A percentile compares a stretch with the other conserved stretches of the same genome.
These are phyloP conservation scores for Nothura maculosa DNA, from an alignment of 2,797 vertebrate genomes.

Conservation along the genomic window DNA sequence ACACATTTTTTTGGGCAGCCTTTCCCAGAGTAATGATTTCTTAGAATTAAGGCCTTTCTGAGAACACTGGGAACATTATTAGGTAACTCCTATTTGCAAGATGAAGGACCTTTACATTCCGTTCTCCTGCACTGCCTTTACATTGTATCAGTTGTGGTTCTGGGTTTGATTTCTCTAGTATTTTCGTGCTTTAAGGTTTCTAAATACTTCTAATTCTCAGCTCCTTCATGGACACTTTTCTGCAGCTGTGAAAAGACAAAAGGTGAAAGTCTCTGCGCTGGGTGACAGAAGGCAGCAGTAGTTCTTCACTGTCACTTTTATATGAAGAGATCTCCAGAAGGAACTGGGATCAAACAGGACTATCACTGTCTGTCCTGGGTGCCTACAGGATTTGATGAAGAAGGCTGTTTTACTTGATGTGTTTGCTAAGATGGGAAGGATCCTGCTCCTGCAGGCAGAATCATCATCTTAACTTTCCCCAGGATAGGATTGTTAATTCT, in stretches of 20 bases:
- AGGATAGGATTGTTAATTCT: fast-evolving
- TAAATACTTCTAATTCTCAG: neutral
- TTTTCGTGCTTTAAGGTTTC: neutral
- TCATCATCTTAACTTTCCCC: neutral
- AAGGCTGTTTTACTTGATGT: fast-evolving
- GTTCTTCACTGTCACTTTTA: neutral
- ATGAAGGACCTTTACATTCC: too few species aligned
- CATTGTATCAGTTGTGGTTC: neutral
- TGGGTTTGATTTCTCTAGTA: neutral
- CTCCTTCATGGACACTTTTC: neutral
- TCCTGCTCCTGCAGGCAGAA: neutral
- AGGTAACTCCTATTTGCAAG: neutral
- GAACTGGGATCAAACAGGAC: neutral
- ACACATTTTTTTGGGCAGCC: fast-evolving
- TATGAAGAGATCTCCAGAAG: neutral
- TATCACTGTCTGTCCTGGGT: too few species aligned
- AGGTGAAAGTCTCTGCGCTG: neutral
- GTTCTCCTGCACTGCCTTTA: fast-evolving
- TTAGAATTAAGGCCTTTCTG: neutral
- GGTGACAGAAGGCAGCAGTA: neutral
- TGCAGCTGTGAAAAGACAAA: neutral
- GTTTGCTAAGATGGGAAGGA: neutral
- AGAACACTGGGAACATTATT: neutral
- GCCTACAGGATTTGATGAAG: neutral
- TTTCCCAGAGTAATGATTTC: neutral